These are phyloP conservation scores for Thalpophila matura DNA, from an alignment of 2,888 invertebrate species.

Conservation along the genomic window DNA sequence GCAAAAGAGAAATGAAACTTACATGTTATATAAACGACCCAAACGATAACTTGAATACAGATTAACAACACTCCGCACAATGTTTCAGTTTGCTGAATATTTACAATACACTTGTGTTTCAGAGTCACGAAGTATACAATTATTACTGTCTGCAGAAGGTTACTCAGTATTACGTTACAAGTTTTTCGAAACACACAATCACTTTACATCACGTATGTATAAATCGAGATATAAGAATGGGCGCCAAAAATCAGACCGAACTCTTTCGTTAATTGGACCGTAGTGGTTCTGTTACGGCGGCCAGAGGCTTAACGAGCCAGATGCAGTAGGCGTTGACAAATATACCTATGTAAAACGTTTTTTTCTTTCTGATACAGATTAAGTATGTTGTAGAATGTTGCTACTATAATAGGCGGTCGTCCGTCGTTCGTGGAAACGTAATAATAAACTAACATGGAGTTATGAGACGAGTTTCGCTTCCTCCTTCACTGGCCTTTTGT, in stretches of 20 bases:
- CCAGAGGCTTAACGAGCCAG: slow-evolving; percentile 27
- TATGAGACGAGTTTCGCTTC: slow-evolving; percentile 53
- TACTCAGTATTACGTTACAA: slow-evolving; percentile 52
- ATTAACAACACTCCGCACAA: slow-evolving; percentile 2
- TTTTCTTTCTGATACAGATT: slow-evolving; percentile 52
- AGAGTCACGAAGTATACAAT: slow-evolving; percentile 40
- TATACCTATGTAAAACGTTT: slow-evolving; percentile 47
- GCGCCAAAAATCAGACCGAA: slow-evolving; percentile 43
- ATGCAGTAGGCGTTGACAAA: slow-evolving; percentile 61
- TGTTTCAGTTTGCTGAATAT: slow-evolving; percentile 26
- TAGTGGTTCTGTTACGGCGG: slow-evolving; percentile 37
- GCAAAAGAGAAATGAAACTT: slow-evolving; percentile 61
- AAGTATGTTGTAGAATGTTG: slow-evolving; percentile 57
- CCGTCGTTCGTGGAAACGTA: slow-evolving; percentile 19
- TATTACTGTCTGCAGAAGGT: slow-evolving; percentile 38
- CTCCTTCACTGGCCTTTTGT: slow-evolving; percentile 47
- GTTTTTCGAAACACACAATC: slow-evolving; percentile 52
- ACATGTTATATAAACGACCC: background rate
- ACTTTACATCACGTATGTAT: slow-evolving; percentile 41
- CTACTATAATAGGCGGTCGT: slow-evolving; percentile 48
- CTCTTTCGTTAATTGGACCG: slow-evolving; percentile 40
- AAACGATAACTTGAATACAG: background rate
- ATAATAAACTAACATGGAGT: slow-evolving; percentile 48
- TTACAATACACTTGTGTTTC: slow-evolving; percentile 27
- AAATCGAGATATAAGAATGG: slow-evolving; percentile 31